Conservation (phyloP, 2,113 vertebrate genomes). For the Larimichthys polyactis region DNA sequence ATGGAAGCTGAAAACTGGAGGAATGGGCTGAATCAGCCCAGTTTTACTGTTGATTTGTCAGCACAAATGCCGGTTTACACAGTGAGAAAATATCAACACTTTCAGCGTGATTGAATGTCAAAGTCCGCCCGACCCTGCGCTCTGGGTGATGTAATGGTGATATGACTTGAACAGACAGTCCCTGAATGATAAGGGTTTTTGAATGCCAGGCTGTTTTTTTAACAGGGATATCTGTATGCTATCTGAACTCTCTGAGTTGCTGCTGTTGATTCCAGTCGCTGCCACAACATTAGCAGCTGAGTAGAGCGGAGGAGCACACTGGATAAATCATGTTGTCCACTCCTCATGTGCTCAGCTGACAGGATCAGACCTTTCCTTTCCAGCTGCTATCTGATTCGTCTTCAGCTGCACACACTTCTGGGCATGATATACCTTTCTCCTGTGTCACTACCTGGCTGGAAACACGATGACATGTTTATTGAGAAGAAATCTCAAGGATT, state of each 20-base stretch:
- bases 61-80: slow-evolving; percentile 65
- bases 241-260: slow-evolving; percentile 43
- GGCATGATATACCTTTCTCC: slow-evolving; percentile 51
- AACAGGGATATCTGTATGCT: slow-evolving; percentile 54
- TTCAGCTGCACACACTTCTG: slow-evolving; percentile 44
- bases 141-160: slow-evolving; percentile 61
- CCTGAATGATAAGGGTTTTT: slow-evolving; percentile 46
- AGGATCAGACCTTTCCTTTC: slow-evolving; percentile 70
- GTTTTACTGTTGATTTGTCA: slow-evolving; percentile 73
- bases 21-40: slow-evolving; percentile 72
- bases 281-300: slow-evolving; percentile 50
- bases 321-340: slow-evolving; percentile 74
- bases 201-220: slow-evolving; percentile 52
- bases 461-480: slow-evolving; percentile 56
- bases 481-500: slow-evolving; percentile 19
- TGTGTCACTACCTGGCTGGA: slow-evolving; percentile 46
- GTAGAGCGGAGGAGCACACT: slow-evolving; percentile 36
- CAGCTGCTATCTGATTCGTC: slow-evolving; percentile 63
- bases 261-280: slow-evolving; percentile 52
- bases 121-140: slow-evolving; percentile 41
- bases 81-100: slow-evolving; percentile 61
- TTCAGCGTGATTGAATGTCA: slow-evolving; percentile 65
- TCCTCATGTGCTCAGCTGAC: slow-evolving; percentile 65
- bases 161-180: slow-evolving; percentile 57
- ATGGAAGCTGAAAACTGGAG: slow-evolving; percentile 69